Evolutionary conservation across 2,888 invertebrate species (phyloP).

Genomic region (Sphaeridia pumilis): DNA sequence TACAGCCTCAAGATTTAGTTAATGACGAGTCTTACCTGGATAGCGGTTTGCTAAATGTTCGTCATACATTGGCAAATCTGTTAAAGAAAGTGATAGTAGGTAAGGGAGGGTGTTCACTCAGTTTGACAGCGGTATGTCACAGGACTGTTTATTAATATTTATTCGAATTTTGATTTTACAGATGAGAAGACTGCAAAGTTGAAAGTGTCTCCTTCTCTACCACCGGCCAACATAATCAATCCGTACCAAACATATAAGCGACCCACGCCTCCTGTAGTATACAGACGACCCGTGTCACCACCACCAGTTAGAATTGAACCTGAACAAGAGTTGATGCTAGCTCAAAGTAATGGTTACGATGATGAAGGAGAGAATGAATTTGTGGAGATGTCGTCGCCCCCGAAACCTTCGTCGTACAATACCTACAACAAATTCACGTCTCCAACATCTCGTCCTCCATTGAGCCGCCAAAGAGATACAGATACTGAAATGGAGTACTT

Average conservation of each 20-base stretch:
- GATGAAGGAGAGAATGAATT: neutral
- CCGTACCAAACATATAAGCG: too few relatives aligned
- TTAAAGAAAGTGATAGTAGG: constrained; percentile 15
- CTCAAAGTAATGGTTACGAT: neutral
- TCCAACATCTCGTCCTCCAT: neutral
- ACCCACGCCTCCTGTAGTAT: too few relatives aligned
- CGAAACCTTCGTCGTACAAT: neutral
- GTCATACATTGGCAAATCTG: constrained; percentile 10
- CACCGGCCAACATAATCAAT: too few relatives aligned
- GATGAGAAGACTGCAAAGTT: constrained; percentile 7
- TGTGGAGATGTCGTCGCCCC: neutral
- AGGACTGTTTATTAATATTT: neutral
- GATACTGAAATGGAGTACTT: constrained; percentile 5
- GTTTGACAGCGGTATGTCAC: too few relatives aligned
- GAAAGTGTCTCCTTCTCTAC: neutral
- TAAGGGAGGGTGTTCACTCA: too few relatives aligned
- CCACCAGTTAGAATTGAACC: neutral
- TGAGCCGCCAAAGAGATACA: too few relatives aligned
- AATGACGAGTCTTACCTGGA: constrained; percentile 15
- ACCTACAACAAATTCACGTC: neutral
- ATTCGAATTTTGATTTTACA: neutral
- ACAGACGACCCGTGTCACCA: too few relatives aligned
- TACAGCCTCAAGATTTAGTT: constrained; percentile 16
- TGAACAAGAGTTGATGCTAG: neutral
- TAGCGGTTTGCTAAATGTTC: constrained; percentile 14